Evolutionary conservation across 2,888 invertebrate species (phyloP).

Genomic region (Hylaea fasciaria): DNA sequence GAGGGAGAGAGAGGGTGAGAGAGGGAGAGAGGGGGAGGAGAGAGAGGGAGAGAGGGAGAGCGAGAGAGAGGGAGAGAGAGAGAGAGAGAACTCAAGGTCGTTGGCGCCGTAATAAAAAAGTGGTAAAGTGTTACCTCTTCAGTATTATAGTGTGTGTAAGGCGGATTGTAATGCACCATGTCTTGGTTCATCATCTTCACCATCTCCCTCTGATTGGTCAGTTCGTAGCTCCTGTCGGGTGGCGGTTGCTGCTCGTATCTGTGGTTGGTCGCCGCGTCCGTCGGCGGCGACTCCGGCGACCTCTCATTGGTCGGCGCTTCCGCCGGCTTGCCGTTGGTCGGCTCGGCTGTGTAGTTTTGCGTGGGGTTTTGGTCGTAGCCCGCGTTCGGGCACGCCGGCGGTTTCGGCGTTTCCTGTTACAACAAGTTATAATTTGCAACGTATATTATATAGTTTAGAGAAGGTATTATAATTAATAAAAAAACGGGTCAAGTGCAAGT

Average conservation of each 20-base stretch:
- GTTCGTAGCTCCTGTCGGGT: slow-evolving; percentile 30
- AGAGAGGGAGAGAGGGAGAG: no score
- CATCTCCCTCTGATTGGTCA: slow-evolving; percentile 46
- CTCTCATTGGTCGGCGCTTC: slow-evolving; percentile 41
- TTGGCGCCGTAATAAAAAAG: background rate
- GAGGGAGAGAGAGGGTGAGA: no score
- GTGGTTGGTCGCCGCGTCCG: slow-evolving; percentile 39
- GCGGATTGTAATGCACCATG: slow-evolving; percentile 47
- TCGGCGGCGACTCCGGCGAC: slow-evolving; percentile 31
- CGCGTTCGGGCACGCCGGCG: slow-evolving; percentile 51
- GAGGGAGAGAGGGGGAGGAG: no score
- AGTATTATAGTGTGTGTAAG: slow-evolving; percentile 49
- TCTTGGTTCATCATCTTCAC: slow-evolving; percentile 47
- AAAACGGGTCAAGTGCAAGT: no score
- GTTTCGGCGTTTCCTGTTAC: slow-evolving; percentile 53
- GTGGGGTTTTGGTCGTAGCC: slow-evolving; percentile 40
- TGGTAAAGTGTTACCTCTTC: slow-evolving; percentile 49
- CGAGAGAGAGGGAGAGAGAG: no score
- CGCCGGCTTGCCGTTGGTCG: slow-evolving; percentile 44
- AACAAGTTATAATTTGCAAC: no score
- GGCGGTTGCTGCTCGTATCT: slow-evolving; percentile 37
- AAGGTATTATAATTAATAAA: no score
- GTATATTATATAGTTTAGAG: no score
- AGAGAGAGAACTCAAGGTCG: no score
- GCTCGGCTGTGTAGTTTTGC: slow-evolving; percentile 31